Base-by-base conservation (phyloP, 2,113 vertebrate genomes). In the Pungitius pungitius region DNA sequence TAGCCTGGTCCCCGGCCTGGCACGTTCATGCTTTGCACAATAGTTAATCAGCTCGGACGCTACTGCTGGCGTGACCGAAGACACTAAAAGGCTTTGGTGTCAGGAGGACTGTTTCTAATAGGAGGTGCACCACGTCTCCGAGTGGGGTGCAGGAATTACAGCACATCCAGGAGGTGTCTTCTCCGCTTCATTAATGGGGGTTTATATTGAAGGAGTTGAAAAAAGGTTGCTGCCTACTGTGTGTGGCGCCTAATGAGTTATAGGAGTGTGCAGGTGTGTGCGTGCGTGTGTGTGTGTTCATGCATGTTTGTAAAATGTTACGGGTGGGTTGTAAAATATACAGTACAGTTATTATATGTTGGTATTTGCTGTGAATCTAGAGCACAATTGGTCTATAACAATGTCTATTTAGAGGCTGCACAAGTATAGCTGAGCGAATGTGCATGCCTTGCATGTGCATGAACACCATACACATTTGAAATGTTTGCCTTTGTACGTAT, bases 201-300 rank as follows among this genome's bases (percentile, higher is more conserved):
- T 84, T 90, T 84, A 85, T 83, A 90, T 86, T 84, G 83, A 89
- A 90, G 84, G 70, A 87, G 84, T 59, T 88, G 88, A 71, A 78
- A 66, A 74, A 61, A 66, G 73, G 82, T 74, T 76, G 73, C 81
- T 83, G 80, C 84, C 80, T 71, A 69, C 80, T 60, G 62, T 79
- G 80, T 91, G 83, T 87, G 83, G 72, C 65, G 73, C 76, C 78
- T 94, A 93, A 93, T 92, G 90, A 83, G 79, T 75, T 81, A 78
- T 83, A 22, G 49, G 39, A 66, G 59, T 68, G 22, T 63, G 51
- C 26, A 42, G 63, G 66, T 75, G 67, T 30, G 47, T 49, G 64
- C 42, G 39, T 6, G 54, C 24, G 30, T 27, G 51, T 59, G 51
- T 51, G 64, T 73, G 61, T 33, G 40, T 65, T 75, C 61, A 27